Conservation (phyloP, 2,888 invertebrate species). For the Brachyptera putata region DNA sequence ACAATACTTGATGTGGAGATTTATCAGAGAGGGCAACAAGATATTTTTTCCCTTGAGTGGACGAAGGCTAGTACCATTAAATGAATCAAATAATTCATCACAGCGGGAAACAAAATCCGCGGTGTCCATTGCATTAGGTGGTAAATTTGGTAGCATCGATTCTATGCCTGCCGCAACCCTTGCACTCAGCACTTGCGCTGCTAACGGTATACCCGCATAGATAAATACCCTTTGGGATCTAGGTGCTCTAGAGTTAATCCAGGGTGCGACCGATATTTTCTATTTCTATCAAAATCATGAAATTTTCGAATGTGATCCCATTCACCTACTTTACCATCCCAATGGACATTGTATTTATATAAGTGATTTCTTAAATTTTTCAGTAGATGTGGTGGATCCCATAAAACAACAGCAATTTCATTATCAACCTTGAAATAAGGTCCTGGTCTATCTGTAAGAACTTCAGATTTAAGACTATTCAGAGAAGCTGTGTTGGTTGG, state of each 20-base stretch:
- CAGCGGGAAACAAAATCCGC: not conserved
- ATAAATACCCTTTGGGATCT: not conserved
- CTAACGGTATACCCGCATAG: not conserved
- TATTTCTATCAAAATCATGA: not conserved
- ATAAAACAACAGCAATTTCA: slow-evolving; percentile 17
- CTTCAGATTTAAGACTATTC: not conserved
- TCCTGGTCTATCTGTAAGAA: not conserved
- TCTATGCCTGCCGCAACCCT: not conserved
- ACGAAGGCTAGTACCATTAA: not conserved
- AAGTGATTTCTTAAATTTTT: slow-evolving; percentile 22
- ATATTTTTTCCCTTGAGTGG: not conserved
- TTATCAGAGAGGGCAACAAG: not conserved
- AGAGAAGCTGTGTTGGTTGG: slow-evolving; percentile 17
- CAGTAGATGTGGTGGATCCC: slow-evolving; percentile 23
- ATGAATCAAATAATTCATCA: not conserved
- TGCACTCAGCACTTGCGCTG: not conserved
- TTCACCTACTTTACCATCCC: not conserved
- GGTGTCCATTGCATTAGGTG: not conserved
- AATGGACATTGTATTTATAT: not conserved
- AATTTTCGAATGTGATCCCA: not conserved
- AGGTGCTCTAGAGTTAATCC: not conserved
- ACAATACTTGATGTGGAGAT: not conserved
- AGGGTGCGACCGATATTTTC: too few relatives aligned
- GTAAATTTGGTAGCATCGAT: not conserved
- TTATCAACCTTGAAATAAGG: not conserved